These are phyloP conservation scores for Pandemis heparana DNA, from an alignment of 2,888 invertebrate species.

Conservation along the genomic window DNA sequence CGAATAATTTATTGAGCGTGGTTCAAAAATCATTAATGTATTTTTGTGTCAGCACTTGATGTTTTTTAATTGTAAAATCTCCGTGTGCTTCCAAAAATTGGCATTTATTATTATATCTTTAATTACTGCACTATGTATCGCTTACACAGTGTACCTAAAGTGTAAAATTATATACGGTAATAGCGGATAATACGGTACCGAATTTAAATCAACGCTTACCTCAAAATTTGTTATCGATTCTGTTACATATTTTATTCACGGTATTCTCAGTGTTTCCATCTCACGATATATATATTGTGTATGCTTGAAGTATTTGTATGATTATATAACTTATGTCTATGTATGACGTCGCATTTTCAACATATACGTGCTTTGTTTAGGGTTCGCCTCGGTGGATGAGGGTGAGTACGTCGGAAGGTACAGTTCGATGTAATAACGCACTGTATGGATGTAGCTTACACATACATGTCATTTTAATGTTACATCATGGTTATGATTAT, in stretches of 20 bases:
- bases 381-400: constrained; percentile 75
- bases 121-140: not conserved
- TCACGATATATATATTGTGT: not conserved
- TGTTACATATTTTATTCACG: not conserved
- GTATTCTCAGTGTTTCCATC: not conserved
- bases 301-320: constrained; percentile 10
- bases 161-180: too few relatives aligned
- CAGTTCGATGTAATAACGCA: constrained; percentile 54
- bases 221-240: not conserved
- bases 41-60: not conserved
- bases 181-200: too few relatives aligned
- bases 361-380: constrained; percentile 67
- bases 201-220: too few relatives aligned
- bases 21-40: not conserved
- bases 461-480: constrained; percentile 17
- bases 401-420: constrained; percentile 70
- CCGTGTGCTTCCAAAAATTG: not conserved
- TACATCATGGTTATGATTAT: constrained; percentile 15
- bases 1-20: not conserved
- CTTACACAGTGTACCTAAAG: too few relatives aligned
- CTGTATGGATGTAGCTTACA: constrained; percentile 36
- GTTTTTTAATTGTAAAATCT: not conserved
- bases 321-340: constrained; percentile 21
- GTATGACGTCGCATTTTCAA: constrained; percentile 41
- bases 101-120: not conserved